Evolutionary conservation across 2,888 invertebrate species (phyloP).

Genomic region (Phragmatobia fuliginosa): DNA sequence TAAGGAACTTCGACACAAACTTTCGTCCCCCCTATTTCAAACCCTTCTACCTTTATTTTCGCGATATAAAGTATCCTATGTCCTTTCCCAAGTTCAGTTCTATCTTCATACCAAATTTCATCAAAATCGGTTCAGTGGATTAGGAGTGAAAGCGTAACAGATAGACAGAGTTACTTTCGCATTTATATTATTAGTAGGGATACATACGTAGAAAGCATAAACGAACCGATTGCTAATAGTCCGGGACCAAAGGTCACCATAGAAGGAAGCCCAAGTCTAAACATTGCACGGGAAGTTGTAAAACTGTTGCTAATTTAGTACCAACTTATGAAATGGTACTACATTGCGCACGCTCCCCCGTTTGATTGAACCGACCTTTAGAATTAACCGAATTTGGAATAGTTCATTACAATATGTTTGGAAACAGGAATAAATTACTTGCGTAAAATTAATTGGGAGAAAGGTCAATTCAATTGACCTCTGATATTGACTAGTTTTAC

Average conservation of each 20-base stretch:
- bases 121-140: too few species aligned
- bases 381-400: conserved; percentile 13
- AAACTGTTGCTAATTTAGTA: conserved; percentile 52
- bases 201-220: neutral
- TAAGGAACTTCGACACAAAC: too few species aligned
- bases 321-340: conserved; percentile 37
- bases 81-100: too few species aligned
- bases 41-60: too few species aligned
- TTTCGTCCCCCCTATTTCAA: too few species aligned
- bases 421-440: conserved; percentile 1
- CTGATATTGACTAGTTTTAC: neutral
- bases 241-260: conserved; percentile 18
- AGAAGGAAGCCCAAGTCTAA: conserved; percentile 56
- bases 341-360: conserved; percentile 20
- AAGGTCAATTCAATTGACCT: neutral
- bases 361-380: conserved; percentile 24
- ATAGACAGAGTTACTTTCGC: too few species aligned
- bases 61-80: too few species aligned
- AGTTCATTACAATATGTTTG: conserved; percentile 3
- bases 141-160: too few species aligned
- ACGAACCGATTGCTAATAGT: conserved; percentile 4
- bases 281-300: conserved; percentile 55
- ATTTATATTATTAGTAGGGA: too few species aligned
- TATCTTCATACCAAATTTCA: too few species aligned
- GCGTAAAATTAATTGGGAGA: neutral